Percentiles rank a stretch among this genome's conserved stretches.
These are phyloP conservation scores for Ochropacha duplaris DNA, from an alignment of 2,888 invertebrate species.

Conservation along the genomic window DNA sequence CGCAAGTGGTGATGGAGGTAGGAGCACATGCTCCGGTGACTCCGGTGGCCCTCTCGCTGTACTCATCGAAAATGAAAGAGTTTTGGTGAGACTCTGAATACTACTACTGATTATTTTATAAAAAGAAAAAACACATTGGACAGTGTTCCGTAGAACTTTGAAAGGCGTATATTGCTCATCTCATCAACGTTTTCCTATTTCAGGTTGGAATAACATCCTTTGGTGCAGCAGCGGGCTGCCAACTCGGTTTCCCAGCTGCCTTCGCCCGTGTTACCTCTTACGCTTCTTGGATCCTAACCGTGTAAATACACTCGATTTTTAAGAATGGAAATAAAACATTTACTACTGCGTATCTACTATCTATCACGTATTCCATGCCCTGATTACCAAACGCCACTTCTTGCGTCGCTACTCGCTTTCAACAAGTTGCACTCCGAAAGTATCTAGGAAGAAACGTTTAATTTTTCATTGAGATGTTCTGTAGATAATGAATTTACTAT, in stretches of 20 bases:
- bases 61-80: slow-evolving; percentile 10
- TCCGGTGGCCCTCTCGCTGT: slow-evolving; percentile 45
- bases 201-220: slow-evolving; percentile 49
- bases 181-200: background rate
- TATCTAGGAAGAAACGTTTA: too few relatives aligned
- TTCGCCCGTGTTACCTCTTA: slow-evolving; percentile 51
- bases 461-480: too few relatives aligned
- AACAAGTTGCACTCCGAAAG: too few relatives aligned
- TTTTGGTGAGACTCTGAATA: slow-evolving; percentile 26
- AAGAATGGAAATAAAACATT: background rate
- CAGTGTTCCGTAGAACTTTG: too few relatives aligned
- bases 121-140: background rate
- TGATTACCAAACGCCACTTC: too few relatives aligned
- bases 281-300: slow-evolving; percentile 37
- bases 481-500: too few relatives aligned
- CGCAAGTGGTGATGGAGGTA: slow-evolving; percentile 50
- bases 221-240: slow-evolving; percentile 44
- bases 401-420: too few relatives aligned
- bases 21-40: slow-evolving; percentile 50
- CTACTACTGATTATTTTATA: background rate
- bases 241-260: slow-evolving; percentile 46
- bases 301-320: slow-evolving; percentile 3
- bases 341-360: too few relatives aligned
- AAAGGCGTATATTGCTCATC: too few relatives aligned
- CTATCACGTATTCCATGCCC: too few relatives aligned